Conservation (phyloP, 2,113 vertebrate species). For the Chamaetylas fuelleborni region DNA sequence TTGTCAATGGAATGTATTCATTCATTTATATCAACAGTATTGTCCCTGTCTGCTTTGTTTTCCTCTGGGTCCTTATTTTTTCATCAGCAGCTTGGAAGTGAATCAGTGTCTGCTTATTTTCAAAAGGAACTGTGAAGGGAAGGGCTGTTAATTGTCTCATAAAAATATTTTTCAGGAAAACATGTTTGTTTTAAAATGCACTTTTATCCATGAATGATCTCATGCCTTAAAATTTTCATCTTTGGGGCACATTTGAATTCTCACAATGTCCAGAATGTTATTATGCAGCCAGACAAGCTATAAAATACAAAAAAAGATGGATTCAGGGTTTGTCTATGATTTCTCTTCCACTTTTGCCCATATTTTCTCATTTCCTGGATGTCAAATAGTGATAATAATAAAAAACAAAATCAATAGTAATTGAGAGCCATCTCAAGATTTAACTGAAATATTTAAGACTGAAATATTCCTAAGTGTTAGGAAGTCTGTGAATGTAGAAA, state of each 20-base stretch:
- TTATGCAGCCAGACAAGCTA: neutral
- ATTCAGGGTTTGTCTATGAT: neutral
- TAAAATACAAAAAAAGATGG: neutral
- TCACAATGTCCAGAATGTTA: neutral
- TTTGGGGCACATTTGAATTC: neutral
- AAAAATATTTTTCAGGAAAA: constrained; percentile 35
- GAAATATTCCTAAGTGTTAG: neutral
- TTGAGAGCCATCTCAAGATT: neutral
- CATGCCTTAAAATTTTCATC: constrained; percentile 6
- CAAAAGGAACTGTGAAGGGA: constrained; percentile 40
- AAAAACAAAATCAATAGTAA: neutral
- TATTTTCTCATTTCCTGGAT: neutral
- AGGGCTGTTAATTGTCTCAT: constrained; percentile 23
- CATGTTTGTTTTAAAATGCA: constrained; percentile 17
- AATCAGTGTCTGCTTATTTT: constrained; percentile 60
- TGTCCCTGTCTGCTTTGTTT: constrained; percentile 62
- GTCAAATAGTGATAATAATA: neutral
- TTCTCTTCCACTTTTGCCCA: neutral
- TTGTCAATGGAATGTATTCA: constrained; percentile 51
- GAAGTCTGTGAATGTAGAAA: neutral
- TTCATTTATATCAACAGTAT: constrained; percentile 54
- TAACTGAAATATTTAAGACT: neutral
- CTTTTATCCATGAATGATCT: constrained; percentile 5
- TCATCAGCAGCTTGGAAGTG: constrained; percentile 31
- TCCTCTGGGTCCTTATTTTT: constrained; percentile 42